These are phyloP conservation scores for Dryoscopus gambensis DNA, from an alignment of 2,113 vertebrate genomes.

Conservation along the genomic window DNA sequence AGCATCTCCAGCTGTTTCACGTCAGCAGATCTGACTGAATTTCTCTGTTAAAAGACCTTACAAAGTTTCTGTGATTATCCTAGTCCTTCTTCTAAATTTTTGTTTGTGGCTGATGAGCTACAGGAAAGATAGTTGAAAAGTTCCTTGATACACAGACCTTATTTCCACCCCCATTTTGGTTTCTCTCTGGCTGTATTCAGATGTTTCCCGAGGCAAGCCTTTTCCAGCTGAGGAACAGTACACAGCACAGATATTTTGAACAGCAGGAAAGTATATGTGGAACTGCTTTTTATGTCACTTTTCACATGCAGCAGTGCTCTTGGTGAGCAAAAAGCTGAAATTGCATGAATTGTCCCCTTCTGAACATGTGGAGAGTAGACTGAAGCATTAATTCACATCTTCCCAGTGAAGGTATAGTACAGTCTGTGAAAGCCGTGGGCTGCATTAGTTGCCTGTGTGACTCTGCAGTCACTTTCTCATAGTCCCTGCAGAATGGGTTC, in stretches of 20 bases:
- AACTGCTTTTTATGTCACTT: not conserved
- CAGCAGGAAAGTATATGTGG: not conserved
- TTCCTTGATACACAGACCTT: not conserved
- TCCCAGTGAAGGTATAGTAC: not conserved
- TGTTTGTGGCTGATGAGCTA: not conserved
- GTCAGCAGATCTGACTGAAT: constrained; percentile 18
- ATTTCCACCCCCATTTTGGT: not conserved
- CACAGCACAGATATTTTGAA: not conserved
- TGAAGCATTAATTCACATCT: not conserved
- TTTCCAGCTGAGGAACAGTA: not conserved
- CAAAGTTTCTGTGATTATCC: constrained; percentile 50
- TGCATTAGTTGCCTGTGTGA: not conserved
- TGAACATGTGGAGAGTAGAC: not conserved
- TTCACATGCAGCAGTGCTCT: not conserved
- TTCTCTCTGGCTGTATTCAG: not conserved
- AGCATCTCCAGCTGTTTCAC: constrained; percentile 58
- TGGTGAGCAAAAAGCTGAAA: not conserved
- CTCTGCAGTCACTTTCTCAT: not conserved
- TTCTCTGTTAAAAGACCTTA: constrained; percentile 43
- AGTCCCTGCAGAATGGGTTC: not conserved
- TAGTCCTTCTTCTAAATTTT: constrained; percentile 14
- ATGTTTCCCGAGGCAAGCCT: not conserved
- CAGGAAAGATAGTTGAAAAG: not conserved
- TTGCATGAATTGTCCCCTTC: not conserved
- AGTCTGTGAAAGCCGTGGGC: not conserved